These are phyloP conservation scores for Gymnocheta viridis DNA, from an alignment of 2,888 invertebrate genomes.

Conservation along the genomic window DNA sequence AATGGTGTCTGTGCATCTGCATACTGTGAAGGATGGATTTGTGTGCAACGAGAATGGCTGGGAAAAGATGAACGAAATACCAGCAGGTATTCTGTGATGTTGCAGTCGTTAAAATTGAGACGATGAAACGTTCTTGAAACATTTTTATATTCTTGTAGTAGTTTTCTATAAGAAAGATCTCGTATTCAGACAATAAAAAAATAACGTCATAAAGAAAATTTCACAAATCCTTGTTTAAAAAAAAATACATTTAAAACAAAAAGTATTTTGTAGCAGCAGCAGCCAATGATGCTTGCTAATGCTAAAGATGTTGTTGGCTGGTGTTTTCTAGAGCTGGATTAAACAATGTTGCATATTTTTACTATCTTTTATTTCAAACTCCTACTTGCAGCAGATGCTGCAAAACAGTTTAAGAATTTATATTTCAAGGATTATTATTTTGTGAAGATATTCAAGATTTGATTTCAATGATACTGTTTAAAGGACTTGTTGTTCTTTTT, in stretches of 20 bases:
- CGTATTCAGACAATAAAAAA: not conserved
- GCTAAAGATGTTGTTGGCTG: conserved; percentile 12
- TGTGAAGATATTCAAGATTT: conserved; percentile 33
- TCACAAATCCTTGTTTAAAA: conserved; percentile 35
- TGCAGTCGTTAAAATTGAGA: conserved; percentile 9
- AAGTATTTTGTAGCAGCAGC: conserved; percentile 1
- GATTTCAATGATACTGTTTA: conserved; percentile 17
- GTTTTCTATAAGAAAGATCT: not conserved
- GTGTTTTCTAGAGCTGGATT: conserved; percentile 1
- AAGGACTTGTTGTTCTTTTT: conserved; percentile 30
- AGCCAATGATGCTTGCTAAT: not conserved
- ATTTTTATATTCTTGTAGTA: not conserved
- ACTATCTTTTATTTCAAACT: not conserved
- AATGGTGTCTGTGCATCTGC: not conserved
- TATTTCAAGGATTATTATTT: conserved; percentile 34
- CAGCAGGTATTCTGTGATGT: conserved; percentile 36
- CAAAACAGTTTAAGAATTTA: conserved; percentile 15
- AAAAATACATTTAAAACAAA: conserved; percentile 8
- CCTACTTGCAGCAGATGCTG: conserved; percentile 30
- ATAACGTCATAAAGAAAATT: conserved; percentile 14
- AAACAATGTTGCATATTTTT: conserved; percentile 50
- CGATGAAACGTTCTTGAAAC: conserved; percentile 1
- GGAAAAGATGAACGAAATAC: not conserved
- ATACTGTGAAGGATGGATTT: not conserved
- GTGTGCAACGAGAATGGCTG: not conserved